These are phyloP conservation scores for Corydoras sp. DNA, from an alignment of 2,113 vertebrate species.

Conservation along the genomic window DNA sequence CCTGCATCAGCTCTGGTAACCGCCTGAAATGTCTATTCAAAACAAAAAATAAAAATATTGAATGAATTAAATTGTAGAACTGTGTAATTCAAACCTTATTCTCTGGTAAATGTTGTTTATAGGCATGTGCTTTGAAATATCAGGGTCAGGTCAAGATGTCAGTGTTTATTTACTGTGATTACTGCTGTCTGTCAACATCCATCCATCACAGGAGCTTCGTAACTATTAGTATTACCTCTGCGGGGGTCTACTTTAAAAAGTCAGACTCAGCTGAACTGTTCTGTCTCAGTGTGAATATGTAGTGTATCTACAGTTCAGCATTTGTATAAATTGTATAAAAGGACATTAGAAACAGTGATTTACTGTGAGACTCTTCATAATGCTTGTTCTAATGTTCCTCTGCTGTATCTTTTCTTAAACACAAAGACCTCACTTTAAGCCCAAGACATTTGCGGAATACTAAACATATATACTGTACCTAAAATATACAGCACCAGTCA, in stretches of 20 bases:
- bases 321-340: background rate
- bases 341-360: background rate
- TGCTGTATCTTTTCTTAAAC: no score
- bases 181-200: constrained; percentile 20
- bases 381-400: no score
- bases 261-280: background rate
- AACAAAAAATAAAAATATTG: background rate
- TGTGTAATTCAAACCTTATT: no score
- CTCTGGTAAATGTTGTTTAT: background rate
- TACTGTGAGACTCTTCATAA: no score
- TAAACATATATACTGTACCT: no score
- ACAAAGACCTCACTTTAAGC: no score
- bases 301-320: background rate
- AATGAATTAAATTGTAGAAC: background rate
- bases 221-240: constrained; percentile 4
- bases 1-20: constrained; percentile 74
- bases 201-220: constrained; percentile 16
- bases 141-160: constrained; percentile 13
- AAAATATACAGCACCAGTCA: no score
- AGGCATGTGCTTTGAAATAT: constrained; percentile 4
- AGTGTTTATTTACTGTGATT: constrained; percentile 24
- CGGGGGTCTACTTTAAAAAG: background rate
- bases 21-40: constrained; percentile 69
- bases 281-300: background rate
- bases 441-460: no score